These are phyloP conservation scores for Stenchaetothrips biformis DNA, from an alignment of 2,888 invertebrate genomes.

Conservation along the genomic window DNA sequence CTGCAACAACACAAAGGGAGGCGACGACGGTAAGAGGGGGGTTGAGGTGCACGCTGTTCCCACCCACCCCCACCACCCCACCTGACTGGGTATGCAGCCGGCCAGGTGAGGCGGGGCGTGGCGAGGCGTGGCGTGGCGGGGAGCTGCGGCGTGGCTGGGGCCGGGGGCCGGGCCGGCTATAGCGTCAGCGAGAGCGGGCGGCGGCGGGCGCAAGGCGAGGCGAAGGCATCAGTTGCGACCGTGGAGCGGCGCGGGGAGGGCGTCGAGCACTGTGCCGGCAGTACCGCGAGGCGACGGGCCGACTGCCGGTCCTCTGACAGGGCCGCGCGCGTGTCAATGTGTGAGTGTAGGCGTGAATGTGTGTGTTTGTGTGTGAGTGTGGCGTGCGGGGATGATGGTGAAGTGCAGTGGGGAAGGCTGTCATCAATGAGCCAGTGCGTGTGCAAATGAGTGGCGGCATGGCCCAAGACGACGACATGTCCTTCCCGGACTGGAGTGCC, in stretches of 20 bases:
- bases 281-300: not conserved
- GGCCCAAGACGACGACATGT: slow-evolving; percentile 11
- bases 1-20: not conserved
- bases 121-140: not conserved
- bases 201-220: too few species aligned
- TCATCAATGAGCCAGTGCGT: not conserved
- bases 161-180: not conserved
- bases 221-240: not conserved
- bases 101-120: not conserved
- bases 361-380: not conserved
- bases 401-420: not conserved
- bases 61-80: not conserved
- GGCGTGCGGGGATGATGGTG: not conserved
- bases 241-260: not conserved
- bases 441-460: not conserved
- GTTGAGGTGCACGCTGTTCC: not conserved
- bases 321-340: not conserved
- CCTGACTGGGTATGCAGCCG: not conserved
- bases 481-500: slow-evolving; percentile 6
- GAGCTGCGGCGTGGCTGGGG: not conserved
- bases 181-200: not conserved
- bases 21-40: not conserved
- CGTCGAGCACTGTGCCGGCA: not conserved
- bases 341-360: not conserved
- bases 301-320: not conserved